Evolutionary conservation across 2,888 invertebrate species (phyloP).

Genomic region (Portevinia maculata): DNA sequence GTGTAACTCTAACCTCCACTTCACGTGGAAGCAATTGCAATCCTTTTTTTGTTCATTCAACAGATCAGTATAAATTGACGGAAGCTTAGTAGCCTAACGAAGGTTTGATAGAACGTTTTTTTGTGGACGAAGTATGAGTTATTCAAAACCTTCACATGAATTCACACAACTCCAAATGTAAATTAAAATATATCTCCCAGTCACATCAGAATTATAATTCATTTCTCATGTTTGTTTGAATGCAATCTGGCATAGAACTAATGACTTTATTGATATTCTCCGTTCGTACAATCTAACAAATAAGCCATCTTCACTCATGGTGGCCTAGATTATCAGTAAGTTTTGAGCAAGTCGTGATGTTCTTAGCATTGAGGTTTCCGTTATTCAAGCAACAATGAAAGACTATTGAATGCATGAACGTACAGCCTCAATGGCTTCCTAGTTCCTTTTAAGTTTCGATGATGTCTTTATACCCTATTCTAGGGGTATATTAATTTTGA

Average conservation of each 20-base stretch:
- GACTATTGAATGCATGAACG: constrained; percentile 1
- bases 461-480: no score
- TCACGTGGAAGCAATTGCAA: no score
- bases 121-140: no score
- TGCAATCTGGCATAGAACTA: background rate
- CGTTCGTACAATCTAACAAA: background rate
- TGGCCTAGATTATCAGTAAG: constrained; percentile 25
- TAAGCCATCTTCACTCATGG: constrained; percentile 22
- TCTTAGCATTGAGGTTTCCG: constrained; percentile 21
- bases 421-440: background rate
- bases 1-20: no score
- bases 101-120: no score
- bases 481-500: no score
- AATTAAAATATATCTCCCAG: no score
- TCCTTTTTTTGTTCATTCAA: no score
- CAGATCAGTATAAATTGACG: no score
- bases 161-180: no score
- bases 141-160: no score
- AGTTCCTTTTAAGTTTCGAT: background rate
- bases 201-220: background rate
- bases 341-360: constrained; percentile 35
- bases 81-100: no score
- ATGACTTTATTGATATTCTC: constrained; percentile 15
- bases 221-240: background rate
- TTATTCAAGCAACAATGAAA: constrained; percentile 18